phyloP scores from a whole-genome alignment of 2,888 invertebrate species.

The Shargacucullia verbasci region DNA sequence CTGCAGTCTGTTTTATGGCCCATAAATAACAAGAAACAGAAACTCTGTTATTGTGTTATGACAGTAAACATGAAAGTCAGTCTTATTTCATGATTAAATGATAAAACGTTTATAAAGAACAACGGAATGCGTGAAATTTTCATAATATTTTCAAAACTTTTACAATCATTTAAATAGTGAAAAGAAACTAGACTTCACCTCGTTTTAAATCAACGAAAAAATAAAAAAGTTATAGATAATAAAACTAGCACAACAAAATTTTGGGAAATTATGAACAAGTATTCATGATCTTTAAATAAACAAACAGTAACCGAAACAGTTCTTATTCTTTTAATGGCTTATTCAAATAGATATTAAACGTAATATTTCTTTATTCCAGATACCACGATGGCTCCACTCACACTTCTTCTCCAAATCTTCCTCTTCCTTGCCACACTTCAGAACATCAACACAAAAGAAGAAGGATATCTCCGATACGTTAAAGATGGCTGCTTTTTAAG shows the following conservation, averaged over 20 bases:
- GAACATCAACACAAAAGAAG: slow-evolving; percentile 64
- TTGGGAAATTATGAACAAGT: too few relatives aligned
- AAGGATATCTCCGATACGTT: slow-evolving; percentile 80
- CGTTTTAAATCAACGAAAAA: too few relatives aligned
- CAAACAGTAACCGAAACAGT: too few relatives aligned
- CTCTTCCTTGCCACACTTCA: slow-evolving; percentile 58
- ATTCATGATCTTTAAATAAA: too few relatives aligned
- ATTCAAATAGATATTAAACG: not conserved
- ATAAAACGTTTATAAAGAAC: too few relatives aligned
- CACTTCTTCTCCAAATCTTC: slow-evolving; percentile 43
- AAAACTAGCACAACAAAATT: too few relatives aligned
- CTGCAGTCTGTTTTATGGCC: slow-evolving; percentile 16
- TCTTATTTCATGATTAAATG: slow-evolving; percentile 11
- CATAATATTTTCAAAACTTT: too few relatives aligned
- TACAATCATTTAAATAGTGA: too few relatives aligned
- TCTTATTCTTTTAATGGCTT: too few relatives aligned
- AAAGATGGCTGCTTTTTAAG: slow-evolving; percentile 81
- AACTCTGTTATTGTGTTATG: slow-evolving; percentile 7
- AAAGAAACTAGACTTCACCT: too few relatives aligned
- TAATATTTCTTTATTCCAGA: slow-evolving; percentile 21
- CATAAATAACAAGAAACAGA: slow-evolving; percentile 24
- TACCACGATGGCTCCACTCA: slow-evolving; percentile 52
- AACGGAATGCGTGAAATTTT: too few relatives aligned
- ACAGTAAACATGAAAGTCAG: slow-evolving; percentile 5
- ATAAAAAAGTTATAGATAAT: too few relatives aligned